Percentiles rank a stretch among this genome's conserved stretches.
phyloP scores from a whole-genome alignment of 2,113 vertebrate species.

The Sinosuthora webbiana region DNA sequence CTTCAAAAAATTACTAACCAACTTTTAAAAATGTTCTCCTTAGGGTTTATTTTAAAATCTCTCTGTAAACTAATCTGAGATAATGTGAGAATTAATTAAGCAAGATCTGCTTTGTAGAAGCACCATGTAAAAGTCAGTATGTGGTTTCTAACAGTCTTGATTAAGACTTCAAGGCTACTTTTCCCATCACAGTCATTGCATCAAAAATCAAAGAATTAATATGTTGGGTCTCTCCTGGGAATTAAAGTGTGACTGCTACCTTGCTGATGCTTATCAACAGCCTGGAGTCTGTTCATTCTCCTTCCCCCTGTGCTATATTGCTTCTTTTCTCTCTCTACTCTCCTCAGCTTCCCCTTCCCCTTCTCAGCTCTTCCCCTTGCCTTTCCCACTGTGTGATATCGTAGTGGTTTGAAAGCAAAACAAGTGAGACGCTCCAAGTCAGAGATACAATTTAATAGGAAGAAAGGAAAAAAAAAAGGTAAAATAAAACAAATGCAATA shows the following conservation, averaged over 20 bases:
- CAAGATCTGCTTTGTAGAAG: constrained; percentile 28
- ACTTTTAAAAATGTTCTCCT: constrained; percentile 40
- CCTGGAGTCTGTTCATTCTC: background rate
- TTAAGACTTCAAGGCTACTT: constrained; percentile 12
- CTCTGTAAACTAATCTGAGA: constrained; percentile 42
- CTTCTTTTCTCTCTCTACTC: background rate
- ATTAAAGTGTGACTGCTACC: background rate
- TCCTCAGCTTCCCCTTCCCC: background rate
- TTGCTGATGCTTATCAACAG: background rate
- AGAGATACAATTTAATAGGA: too few species aligned
- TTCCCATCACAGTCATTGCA: background rate
- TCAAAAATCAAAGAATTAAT: background rate
- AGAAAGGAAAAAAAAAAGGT: too few species aligned
- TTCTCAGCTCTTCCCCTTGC: background rate
- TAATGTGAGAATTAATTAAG: constrained; percentile 37
- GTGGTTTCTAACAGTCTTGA: constrained; percentile 1
- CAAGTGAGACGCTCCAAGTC: too few species aligned
- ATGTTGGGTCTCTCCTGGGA: background rate
- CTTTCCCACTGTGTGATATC: background rate
- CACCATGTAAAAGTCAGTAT: background rate
- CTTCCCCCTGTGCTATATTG: background rate
- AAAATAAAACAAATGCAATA: too few species aligned
- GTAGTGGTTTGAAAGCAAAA: too few species aligned
- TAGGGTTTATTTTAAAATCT: constrained; percentile 42
- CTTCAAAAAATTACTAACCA: background rate